Percentiles rank a stretch among this genome's conserved stretches.
Evolutionary conservation across 2,888 invertebrate genomes (phyloP).

Genomic region (Andrena minutula): DNA sequence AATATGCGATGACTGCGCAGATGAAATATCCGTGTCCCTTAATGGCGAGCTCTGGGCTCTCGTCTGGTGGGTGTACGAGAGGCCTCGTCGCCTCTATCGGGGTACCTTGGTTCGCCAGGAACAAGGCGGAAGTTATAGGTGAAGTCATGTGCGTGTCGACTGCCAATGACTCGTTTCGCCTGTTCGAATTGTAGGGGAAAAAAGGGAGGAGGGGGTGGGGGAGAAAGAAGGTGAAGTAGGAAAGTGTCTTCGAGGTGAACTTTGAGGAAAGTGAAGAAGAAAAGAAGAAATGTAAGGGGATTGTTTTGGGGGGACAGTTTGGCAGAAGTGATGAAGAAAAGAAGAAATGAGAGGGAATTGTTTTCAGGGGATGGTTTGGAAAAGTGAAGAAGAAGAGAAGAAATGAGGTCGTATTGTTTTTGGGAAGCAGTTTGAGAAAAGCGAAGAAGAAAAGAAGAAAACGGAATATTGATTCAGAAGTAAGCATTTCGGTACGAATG

Average conservation of each 20-base stretch:
- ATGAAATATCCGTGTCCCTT: constrained; percentile 79
- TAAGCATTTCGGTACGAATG: too few relatives aligned
- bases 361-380: too few relatives aligned
- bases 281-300: not conserved
- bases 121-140: constrained; percentile 48
- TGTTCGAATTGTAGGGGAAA: not conserved
- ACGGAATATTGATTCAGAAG: too few relatives aligned
- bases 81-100: constrained; percentile 57
- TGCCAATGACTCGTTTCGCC: constrained; percentile 42
- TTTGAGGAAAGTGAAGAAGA: not conserved
- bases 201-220: too few relatives aligned
- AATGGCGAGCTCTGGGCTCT: constrained; percentile 75
- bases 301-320: too few relatives aligned
- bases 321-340: not conserved
- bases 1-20: constrained; percentile 81
- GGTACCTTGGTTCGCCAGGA: constrained; percentile 41
- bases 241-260: not conserved
- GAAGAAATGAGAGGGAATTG: not conserved
- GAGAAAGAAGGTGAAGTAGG: not conserved
- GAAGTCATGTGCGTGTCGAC: constrained; percentile 49
- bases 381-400: not conserved
- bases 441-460: too few relatives aligned
- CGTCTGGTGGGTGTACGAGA: constrained; percentile 65
- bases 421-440: too few relatives aligned
- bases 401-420: too few relatives aligned